phyloP scores from a whole-genome alignment of 1,140 invertebrate genomes.

The Subanguina moxae region DNA sequence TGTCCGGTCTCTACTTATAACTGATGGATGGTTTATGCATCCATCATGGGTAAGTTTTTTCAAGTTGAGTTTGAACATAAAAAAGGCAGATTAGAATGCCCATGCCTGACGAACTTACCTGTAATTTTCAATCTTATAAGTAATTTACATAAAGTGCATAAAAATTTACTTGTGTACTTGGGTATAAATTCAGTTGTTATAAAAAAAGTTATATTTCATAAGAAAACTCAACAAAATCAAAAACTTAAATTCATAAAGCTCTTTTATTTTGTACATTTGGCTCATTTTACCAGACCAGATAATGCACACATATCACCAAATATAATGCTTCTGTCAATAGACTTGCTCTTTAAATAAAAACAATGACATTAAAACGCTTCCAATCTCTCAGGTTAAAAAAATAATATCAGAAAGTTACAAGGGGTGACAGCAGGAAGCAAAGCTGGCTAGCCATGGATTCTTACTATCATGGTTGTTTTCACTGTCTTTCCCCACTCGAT shows the following conservation, averaged over 20 bases:
- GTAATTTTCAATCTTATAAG: too few species aligned
- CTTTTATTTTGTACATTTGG: background rate
- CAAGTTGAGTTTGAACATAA: too few species aligned
- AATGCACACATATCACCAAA: background rate
- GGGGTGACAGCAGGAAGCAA: background rate
- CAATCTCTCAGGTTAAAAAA: background rate
- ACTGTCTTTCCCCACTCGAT: background rate
- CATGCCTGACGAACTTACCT: too few species aligned
- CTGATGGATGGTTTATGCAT: too few species aligned
- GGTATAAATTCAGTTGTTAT: too few species aligned
- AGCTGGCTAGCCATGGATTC: background rate
- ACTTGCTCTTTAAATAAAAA: background rate
- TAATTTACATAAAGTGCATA: too few species aligned
- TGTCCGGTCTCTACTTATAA: too few species aligned
- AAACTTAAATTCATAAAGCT: background rate
- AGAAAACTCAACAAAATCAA: background rate
- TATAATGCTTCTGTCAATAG: background rate
- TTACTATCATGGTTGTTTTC: background rate
- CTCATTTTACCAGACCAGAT: background rate
- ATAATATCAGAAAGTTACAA: background rate
- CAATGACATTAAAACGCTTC: background rate
- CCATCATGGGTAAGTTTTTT: too few species aligned
- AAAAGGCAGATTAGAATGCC: too few species aligned
- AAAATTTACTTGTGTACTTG: too few species aligned
- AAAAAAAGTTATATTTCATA: background rate